phyloP scores from a whole-genome alignment of 2,113 vertebrate species.

The Pangasianodon gigas region DNA sequence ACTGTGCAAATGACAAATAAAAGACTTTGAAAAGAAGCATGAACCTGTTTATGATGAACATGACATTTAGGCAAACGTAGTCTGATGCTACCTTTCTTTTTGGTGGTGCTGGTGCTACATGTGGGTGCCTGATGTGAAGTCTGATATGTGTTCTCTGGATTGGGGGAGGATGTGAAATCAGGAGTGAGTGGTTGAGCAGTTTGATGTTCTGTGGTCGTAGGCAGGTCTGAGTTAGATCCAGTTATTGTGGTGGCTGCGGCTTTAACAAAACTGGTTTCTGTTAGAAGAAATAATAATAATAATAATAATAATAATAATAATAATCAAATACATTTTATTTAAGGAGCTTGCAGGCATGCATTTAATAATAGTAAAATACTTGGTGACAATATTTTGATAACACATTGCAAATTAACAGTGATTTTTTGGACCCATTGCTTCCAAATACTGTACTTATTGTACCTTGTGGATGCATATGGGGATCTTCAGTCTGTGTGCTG shows the following conservation, averaged over 20 bases:
- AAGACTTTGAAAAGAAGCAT: not conserved
- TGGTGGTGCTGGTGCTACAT: not conserved
- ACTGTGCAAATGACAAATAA: too few species aligned
- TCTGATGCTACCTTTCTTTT: not conserved
- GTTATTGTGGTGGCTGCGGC: not conserved
- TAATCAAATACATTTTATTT: not conserved
- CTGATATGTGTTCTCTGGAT: conserved; percentile 5
- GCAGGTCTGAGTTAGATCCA: not conserved
- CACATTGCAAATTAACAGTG: not conserved
- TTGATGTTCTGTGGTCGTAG: not conserved
- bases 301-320: not conserved
- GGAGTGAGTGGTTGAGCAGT: not conserved
- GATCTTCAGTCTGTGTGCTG: not conserved
- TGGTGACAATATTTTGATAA: not conserved
- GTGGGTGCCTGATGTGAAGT: not conserved
- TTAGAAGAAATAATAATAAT: not conserved
- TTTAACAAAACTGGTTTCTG: not conserved
- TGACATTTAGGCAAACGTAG: not conserved
- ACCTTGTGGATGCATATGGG: not conserved
- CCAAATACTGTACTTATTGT: not conserved
- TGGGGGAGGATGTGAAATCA: not conserved
- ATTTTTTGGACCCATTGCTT: not conserved
- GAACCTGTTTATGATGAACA: not conserved
- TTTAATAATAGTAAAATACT: not conserved
- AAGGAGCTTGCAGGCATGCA: not conserved